phyloP scores from a whole-genome alignment of 2,888 invertebrate species.

The Ditylenchus weischeri region DNA sequence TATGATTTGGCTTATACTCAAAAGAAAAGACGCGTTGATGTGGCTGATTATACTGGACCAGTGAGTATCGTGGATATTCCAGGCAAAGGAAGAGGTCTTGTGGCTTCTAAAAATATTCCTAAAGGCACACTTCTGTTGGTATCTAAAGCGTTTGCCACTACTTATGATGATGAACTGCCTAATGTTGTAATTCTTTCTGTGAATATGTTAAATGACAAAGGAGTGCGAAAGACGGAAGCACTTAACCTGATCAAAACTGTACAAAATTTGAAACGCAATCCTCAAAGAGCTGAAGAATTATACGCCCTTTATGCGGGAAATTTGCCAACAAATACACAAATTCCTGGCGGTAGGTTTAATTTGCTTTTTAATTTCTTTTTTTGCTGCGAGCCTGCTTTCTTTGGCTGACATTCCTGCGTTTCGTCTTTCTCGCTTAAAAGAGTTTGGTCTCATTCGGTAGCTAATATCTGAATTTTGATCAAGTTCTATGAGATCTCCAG shows the following conservation, averaged over 20 bases:
- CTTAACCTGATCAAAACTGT: constrained; percentile 2
- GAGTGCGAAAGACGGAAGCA: not conserved
- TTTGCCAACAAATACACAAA: not conserved
- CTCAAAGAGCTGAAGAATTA: constrained; percentile 10
- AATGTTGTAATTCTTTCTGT: not conserved
- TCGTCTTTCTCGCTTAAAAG: too few relatives aligned
- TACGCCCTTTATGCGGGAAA: constrained; percentile 5
- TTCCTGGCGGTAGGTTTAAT: not conserved
- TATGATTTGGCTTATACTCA: not conserved
- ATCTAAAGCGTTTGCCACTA: constrained; percentile 4
- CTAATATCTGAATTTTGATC: too few relatives aligned
- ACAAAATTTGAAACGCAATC: not conserved
- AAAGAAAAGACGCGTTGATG: constrained; percentile 1
- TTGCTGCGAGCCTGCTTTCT: too few relatives aligned
- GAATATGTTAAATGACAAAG: not conserved
- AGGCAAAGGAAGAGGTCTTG: constrained; percentile 12
- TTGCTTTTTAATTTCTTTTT: too few relatives aligned
- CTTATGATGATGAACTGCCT: not conserved
- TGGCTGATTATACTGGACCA: constrained; percentile 13
- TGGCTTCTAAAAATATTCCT: constrained; percentile 3
- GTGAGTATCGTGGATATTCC: constrained; percentile 4
- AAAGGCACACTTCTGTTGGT: constrained; percentile 15
- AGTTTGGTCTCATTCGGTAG: too few relatives aligned
- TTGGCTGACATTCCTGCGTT: too few relatives aligned
- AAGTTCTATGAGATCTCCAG: too few relatives aligned